Evolutionary conservation across 1,140 invertebrate species (phyloP).

Genomic region (Camponotus pennsylvanicus): DNA sequence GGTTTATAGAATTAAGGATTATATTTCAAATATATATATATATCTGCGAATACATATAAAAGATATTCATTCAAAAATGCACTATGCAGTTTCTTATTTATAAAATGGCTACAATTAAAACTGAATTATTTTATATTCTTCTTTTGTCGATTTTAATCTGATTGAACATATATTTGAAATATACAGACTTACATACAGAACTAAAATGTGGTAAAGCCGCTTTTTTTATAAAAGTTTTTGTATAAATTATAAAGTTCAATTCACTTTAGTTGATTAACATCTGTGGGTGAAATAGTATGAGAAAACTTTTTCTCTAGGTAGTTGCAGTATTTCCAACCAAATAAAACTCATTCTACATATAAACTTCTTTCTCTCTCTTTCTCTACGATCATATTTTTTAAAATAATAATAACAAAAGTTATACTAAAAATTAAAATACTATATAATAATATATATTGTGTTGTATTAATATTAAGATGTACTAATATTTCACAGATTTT

Average conservation of each 20-base stretch:
- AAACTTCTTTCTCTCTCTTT: not conserved
- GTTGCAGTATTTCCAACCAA: conserved; percentile 22
- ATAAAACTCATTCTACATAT: not conserved
- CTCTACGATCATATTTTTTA: not conserved
- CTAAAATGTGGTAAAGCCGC: not conserved
- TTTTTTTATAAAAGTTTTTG: conserved; percentile 18
- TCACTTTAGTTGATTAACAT: conserved; percentile 46
- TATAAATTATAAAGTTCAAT: conserved; percentile 42
- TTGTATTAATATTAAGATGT: not conserved
- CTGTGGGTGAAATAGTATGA: not conserved
- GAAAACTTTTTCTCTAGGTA: conserved; percentile 34
- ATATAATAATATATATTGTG: not conserved
- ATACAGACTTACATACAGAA: not conserved
- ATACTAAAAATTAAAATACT: not conserved
- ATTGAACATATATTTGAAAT: conserved; percentile 16
- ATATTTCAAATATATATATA: not conserved
- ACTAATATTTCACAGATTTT: no score
- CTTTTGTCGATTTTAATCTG: not conserved
- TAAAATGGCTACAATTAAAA: not conserved
- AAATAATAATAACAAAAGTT: not conserved
- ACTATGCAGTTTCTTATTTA: not conserved
- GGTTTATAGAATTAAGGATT: not conserved
- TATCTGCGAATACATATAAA: not conserved
- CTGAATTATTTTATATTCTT: not conserved
- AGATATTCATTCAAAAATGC: not conserved